Evolutionary conservation across 2,888 invertebrate species (phyloP), one percentile per base, ranked within the genome.

Genomic region (Crepidodera aurea): DNA sequence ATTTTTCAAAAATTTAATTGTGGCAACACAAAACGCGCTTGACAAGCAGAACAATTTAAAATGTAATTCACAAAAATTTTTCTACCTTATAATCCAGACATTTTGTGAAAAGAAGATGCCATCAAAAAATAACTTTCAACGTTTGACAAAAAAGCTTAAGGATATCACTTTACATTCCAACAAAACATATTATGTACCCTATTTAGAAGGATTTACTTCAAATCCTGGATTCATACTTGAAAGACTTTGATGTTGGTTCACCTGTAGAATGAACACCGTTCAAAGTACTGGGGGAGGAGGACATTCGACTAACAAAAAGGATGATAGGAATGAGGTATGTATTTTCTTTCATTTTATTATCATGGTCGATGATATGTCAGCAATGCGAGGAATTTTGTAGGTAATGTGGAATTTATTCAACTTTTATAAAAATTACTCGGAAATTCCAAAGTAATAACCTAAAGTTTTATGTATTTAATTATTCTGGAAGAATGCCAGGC

Each of bases 241-340:
- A 46, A 48, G 19, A 46, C 51, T 61, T 64, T 64, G 62, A 71
- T 72, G 70, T 58, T 63, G 57, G 58, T 60, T 40, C 22, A 48
- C 40, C 53, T 53, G 64, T 68, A 79, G 68, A 51, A 88, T 88
- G 88, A 88, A 88, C 75, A 88, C 87, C 1, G 87, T 88, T 39
- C 88, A 88, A 77, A 87, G 87, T 71, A 83, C 85, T 0, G 87
- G 87, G 6, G 87, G 87, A 6, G 86, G 86, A 22, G 85, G 86
- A 71, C 85, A 85, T 0, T 84, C 85, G 18, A 83, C 84, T 65
- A 84, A 84, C 71, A 88, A 87, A 79, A 88, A 87, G 79, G 86
- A 86, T 62, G 83, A 83, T 62, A 84, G 85, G 62, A 84, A 85
- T 71, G 87, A 87, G 82, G 86, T 86, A 73, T 83, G 82, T 60